Conservation (phyloP, 2,888 invertebrate species). For the Harpalus rufipes region DNA sequence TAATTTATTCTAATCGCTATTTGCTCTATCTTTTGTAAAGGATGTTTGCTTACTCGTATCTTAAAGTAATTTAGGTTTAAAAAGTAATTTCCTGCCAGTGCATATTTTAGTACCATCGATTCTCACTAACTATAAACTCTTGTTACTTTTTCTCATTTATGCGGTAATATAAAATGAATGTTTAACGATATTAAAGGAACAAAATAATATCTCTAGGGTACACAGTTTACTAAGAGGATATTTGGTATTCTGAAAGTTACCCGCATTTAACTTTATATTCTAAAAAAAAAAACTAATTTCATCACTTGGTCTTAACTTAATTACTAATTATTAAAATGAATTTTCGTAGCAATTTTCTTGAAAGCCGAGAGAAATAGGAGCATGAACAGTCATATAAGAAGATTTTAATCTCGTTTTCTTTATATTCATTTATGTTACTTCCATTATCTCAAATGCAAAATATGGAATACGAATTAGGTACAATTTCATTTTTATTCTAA, state of each 20-base stretch:
- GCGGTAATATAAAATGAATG: conserved; percentile 16
- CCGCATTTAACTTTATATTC: not conserved
- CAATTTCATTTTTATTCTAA: no score
- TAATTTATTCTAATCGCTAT: not conserved
- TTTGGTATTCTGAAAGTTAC: conserved; percentile 9
- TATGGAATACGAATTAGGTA: no score
- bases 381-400: not conserved
- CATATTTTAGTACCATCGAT: not conserved
- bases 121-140: not conserved
- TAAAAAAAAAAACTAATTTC: not conserved
- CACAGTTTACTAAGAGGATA: not conserved
- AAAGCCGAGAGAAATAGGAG: not conserved
- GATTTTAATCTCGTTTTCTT: not conserved
- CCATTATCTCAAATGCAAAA: no score
- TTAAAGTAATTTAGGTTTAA: not conserved
- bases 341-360: not conserved
- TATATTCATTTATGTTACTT: no score
- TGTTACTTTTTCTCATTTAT: conserved; percentile 15
- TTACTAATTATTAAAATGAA: conserved; percentile 1
- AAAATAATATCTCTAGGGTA: conserved; percentile 19
- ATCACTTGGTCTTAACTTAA: not conserved
- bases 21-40: not conserved
- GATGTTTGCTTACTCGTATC: not conserved
- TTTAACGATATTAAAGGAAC: conserved; percentile 7
- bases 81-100: not conserved